A percentile compares a stretch with the other conserved stretches of the same genome.
Conservation (phyloP, 2,113 vertebrate genomes). For the Tenebrosternarchus preto region DNA sequence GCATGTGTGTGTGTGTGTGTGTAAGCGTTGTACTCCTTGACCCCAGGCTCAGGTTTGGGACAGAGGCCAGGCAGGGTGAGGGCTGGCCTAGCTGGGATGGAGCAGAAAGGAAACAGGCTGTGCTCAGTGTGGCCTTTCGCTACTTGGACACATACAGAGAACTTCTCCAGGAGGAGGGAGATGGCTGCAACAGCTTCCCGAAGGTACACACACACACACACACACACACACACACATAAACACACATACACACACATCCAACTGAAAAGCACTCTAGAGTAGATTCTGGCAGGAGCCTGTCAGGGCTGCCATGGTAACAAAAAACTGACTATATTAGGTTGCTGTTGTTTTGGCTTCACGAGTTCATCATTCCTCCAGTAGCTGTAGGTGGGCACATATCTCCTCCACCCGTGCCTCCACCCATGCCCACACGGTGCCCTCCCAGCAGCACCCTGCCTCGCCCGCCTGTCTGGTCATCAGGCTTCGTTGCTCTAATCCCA, state of each 20-base stretch:
- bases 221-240: constrained; percentile 13
- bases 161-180: constrained; percentile 89
- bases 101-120: constrained; percentile 83
- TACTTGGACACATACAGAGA: constrained; percentile 94
- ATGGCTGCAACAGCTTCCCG: constrained; percentile 82
- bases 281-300: constrained; percentile 22
- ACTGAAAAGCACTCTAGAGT: constrained; percentile 13
- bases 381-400: too few relatives aligned
- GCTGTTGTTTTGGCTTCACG: background rate
- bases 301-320: constrained; percentile 36
- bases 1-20: constrained; percentile 72
- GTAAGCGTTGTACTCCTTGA: constrained; percentile 66
- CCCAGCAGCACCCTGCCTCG: too few relatives aligned
- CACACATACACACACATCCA: background rate
- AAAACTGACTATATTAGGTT: constrained; percentile 30
- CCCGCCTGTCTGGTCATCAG: background rate
- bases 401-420: too few relatives aligned
- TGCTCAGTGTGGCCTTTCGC: constrained; percentile 85
- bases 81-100: constrained; percentile 68
- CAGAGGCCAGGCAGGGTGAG: constrained; percentile 50
- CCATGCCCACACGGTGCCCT: too few relatives aligned
- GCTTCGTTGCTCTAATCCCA: background rate
- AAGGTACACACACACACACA: constrained; percentile 74
- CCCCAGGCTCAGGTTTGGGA: constrained; percentile 62
- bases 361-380: background rate